These are phyloP conservation scores for Acrocephalus arundinaceus DNA, from an alignment of 2,113 vertebrate genomes.

Conservation along the genomic window DNA sequence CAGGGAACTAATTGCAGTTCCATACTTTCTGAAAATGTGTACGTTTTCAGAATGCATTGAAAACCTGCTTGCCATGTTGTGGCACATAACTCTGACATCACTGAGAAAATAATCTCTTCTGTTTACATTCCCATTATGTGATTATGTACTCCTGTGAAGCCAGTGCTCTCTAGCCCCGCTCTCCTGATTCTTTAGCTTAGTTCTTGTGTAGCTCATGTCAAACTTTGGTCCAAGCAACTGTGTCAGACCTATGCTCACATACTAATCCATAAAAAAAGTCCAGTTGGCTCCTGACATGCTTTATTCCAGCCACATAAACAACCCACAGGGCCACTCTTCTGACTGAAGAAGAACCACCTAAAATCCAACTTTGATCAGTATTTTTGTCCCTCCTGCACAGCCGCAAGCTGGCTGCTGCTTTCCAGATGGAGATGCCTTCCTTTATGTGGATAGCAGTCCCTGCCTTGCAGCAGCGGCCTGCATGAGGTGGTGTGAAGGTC, in stretches of 20 bases:
- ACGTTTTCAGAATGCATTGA: not conserved
- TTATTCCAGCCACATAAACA: not conserved
- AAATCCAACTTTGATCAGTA: not conserved
- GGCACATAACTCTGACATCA: not conserved
- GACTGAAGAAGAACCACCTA: not conserved
- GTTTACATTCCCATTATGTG: not conserved
- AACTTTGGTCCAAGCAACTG: not conserved
- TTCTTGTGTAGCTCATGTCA: not conserved
- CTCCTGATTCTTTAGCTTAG: not conserved
- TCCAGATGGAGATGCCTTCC: not conserved
- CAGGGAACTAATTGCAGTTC: not conserved
- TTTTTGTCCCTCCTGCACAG: not conserved
- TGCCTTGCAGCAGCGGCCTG: not conserved
- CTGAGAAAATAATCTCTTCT: not conserved
- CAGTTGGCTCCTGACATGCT: not conserved
- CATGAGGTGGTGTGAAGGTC: fast-evolving
- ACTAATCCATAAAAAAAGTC: not conserved
- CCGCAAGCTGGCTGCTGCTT: not conserved
- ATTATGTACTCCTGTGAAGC: not conserved
- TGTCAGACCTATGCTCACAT: not conserved
- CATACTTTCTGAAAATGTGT: not conserved
- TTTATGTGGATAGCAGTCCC: not conserved
- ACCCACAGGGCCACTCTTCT: not conserved
- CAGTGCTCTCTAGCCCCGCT: not conserved
- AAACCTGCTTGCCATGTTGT: not conserved